Evolutionary conservation across 92 coral and sea anemone species (phyloP), one percentile per base, ranked within the genome.

Genomic region (Blastomussa wellsi): DNA sequence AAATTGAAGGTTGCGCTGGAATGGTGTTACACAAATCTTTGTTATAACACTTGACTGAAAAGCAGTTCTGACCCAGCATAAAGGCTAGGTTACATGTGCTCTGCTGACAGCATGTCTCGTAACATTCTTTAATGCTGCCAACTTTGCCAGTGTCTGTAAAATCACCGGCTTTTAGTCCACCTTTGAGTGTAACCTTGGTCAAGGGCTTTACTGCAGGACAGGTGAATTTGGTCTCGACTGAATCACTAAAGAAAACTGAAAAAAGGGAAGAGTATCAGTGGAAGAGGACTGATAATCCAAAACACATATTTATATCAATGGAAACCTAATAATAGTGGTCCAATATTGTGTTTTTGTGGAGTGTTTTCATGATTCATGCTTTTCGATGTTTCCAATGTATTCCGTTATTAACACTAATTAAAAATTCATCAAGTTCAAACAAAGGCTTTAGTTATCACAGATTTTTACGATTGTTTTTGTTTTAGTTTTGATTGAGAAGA

Each of bases 141-240:
- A 95, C 99, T 86, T 97, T 97, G 2, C 99, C 99, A 22, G 96
- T 95, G 79, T 97, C 99, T 3, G 99, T 97, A 75, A 97, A 97
- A 55, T 97, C 99, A 2, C 99, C 99, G 4, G 99, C 96, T 33
- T 97, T 97, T 28, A 97, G 95, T 12, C 99, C 99, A 38, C 99
- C 99, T 78, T 97, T 97, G 33, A 97, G 86, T 6, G 99, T 97
- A 0, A 97, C 99, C 80, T 97, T 97, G 68, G 94, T 93, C 79
- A 97, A 69, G 33, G 94, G 89, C 71, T 93, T 92, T 91, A 95
- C 92, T 20, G 86, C 91, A 7, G 94, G 93, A 80, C 99, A 97
- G 76, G 75, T 86, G 76, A 80, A 90, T 70, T 88, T 91, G 8
- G 91, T 82, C 35, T 85, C 79, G 20, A 53, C 74, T 16, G 90